A percentile compares a stretch with the other conserved stretches of the same genome.
phyloP scores from a whole-genome alignment of 2,113 vertebrate species.

The Empidonax traillii region DNA sequence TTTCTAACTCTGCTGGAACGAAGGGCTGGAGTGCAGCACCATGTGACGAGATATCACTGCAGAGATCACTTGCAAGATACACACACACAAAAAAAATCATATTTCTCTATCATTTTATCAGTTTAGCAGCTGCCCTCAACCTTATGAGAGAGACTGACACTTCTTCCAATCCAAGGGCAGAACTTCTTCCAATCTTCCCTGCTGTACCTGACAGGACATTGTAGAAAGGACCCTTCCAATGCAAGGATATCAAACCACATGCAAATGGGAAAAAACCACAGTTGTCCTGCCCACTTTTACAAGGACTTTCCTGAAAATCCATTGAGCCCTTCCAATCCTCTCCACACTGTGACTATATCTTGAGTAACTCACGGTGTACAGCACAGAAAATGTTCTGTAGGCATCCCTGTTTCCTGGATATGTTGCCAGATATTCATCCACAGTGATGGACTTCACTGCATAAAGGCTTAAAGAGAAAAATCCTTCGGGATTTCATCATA shows the following conservation, averaged over 20 bases:
- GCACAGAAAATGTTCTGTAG: neutral
- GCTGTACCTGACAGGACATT: neutral
- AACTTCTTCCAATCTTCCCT: neutral
- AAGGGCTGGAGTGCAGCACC: neutral
- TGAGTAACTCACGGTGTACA: neutral
- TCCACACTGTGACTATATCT: neutral
- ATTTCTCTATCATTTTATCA: neutral
- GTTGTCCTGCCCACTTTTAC: neutral
- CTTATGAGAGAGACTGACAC: neutral
- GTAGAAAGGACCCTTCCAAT: neutral
- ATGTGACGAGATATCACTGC: neutral
- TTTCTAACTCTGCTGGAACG: neutral
- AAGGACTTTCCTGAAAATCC: neutral
- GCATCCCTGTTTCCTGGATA: neutral
- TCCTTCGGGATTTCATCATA: neutral
- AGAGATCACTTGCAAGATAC: neutral
- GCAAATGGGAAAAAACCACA: neutral
- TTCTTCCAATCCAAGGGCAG: neutral
- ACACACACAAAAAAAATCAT: neutral
- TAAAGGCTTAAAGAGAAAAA: constrained; percentile 5
- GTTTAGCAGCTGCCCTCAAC: neutral
- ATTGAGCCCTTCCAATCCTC: neutral
- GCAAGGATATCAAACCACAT: neutral
- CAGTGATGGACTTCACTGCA: neutral
- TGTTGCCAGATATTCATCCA: neutral